Conservation (phyloP, 2,113 vertebrate genomes). For the Acrocephalus arundinaceus region DNA sequence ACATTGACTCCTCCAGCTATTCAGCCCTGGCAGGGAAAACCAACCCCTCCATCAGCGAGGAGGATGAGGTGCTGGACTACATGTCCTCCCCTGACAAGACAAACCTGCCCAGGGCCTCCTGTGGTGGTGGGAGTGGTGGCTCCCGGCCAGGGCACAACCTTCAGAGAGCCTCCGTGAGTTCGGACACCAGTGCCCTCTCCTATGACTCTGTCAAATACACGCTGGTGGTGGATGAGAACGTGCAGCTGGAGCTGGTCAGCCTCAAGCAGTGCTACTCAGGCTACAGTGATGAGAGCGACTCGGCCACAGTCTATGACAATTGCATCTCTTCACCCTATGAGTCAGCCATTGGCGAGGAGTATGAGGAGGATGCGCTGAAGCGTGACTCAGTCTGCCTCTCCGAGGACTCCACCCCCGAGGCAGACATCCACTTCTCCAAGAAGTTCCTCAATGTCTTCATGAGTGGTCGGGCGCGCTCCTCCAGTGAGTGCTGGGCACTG, state of each 20-base stretch:
- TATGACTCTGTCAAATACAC: conserved; percentile 98
- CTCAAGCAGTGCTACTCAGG: conserved; percentile 91
- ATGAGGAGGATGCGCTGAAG: conserved; percentile 86
- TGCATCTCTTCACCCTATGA: conserved; percentile 94
- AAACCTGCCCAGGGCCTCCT: conserved; percentile 51
- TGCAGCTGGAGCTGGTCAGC: conserved; percentile 94
- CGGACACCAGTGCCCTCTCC: conserved; percentile 92
- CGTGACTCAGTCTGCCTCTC: conserved; percentile 86
- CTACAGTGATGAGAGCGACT: conserved; percentile 96
- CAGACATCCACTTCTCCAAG: conserved; percentile 91
- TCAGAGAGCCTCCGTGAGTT: conserved; percentile 86
- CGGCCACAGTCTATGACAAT: conserved; percentile 93
- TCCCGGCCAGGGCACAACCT: conserved; percentile 54
- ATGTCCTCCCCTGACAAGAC: conserved; percentile 75
- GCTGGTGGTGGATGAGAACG: conserved; percentile 93
- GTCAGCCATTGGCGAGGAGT: conserved; percentile 90
- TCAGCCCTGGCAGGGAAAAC: conserved; percentile 82
- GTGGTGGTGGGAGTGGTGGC: conserved; percentile 53
- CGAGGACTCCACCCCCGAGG: conserved; percentile 88
- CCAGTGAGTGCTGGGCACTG: conserved; percentile 84
- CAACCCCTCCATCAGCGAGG: conserved; percentile 89
- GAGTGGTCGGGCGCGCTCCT: conserved; percentile 92
- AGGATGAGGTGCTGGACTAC: conserved; percentile 86
- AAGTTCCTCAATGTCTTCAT: conserved; percentile 99
- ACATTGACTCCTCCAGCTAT: conserved; percentile 86